Conservation (phyloP, 1,140 invertebrate species). For the Drosophila busckii region DNA sequence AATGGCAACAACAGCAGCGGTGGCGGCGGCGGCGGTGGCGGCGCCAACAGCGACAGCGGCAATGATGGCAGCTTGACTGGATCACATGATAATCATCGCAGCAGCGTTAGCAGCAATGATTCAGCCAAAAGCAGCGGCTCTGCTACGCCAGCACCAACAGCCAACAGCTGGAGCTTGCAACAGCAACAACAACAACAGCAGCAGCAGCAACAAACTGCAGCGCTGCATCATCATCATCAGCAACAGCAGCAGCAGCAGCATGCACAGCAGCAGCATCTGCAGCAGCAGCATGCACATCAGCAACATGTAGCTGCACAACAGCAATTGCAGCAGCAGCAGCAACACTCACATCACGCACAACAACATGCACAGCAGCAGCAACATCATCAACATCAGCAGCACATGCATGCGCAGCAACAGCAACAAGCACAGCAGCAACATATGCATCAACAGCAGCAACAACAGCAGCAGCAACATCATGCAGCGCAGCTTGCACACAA, state of each 20-base stretch:
- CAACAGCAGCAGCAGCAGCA: slow-evolving; percentile 55
- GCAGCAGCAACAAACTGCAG: slow-evolving; percentile 46
- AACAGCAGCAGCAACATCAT: slow-evolving; percentile 58
- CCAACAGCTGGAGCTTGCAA: slow-evolving; percentile 52
- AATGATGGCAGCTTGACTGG: slow-evolving; percentile 38
- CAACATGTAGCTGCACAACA: slow-evolving; percentile 55
- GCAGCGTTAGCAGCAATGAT: slow-evolving; percentile 71
- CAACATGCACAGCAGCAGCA: slow-evolving; percentile 45
- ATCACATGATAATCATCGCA: too few species aligned
- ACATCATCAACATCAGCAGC: slow-evolving; percentile 23
- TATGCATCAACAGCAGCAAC: slow-evolving; percentile 42
- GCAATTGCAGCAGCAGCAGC: slow-evolving; percentile 43
- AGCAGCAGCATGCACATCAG: slow-evolving; percentile 63
- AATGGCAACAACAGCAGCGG: slow-evolving; percentile 24
- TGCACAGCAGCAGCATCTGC: slow-evolving; percentile 42
- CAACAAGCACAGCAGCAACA: slow-evolving; percentile 45
- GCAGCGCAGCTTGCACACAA: slow-evolving; percentile 59
- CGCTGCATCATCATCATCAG: slow-evolving; percentile 48
- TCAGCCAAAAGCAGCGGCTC: slow-evolving; percentile 55
- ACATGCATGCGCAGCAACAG: slow-evolving; percentile 36
- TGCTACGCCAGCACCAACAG: slow-evolving; percentile 25
- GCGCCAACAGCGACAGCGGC: slow-evolving; percentile 18
- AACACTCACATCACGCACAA: slow-evolving; percentile 51
- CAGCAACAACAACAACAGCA: slow-evolving; percentile 49
- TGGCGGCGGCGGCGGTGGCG: slow-evolving; percentile 6